These are phyloP conservation scores for Malthinus seriepunctatus DNA, from an alignment of 2,888 invertebrate genomes.

Conservation along the genomic window DNA sequence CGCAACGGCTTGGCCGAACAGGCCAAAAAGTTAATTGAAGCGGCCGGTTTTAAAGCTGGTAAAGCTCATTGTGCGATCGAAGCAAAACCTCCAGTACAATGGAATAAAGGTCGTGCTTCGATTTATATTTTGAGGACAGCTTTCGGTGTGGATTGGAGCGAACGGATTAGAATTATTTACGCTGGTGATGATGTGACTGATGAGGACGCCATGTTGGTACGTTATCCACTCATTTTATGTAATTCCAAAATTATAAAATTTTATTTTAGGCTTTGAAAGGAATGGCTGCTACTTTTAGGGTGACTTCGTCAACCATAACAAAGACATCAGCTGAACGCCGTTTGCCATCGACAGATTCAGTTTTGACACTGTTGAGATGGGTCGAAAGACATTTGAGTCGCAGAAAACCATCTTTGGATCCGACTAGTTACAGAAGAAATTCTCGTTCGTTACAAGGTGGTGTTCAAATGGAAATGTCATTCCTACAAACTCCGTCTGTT, in stretches of 20 bases:
- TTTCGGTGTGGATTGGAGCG: slow-evolving; percentile 90
- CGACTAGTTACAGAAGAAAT: slow-evolving; percentile 59
- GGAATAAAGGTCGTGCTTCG: slow-evolving; percentile 90
- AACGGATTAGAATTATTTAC: slow-evolving; percentile 86
- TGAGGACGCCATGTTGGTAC: slow-evolving; percentile 88
- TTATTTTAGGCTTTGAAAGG: slow-evolving; percentile 78
- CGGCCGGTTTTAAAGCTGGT: slow-evolving; percentile 77
- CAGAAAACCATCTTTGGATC: slow-evolving; percentile 67
- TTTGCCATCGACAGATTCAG: slow-evolving; percentile 86
- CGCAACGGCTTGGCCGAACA: slow-evolving; percentile 71
- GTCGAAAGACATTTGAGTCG: slow-evolving; percentile 82
- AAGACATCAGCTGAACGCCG: slow-evolving; percentile 87
- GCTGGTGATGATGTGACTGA: slow-evolving; percentile 89
- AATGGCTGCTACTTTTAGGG: slow-evolving; percentile 91
- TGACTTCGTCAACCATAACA: slow-evolving; percentile 81
- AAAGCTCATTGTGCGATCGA: slow-evolving; percentile 87
- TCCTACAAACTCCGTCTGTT: slow-evolving; percentile 53
- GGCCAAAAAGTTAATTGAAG: slow-evolving; percentile 73
- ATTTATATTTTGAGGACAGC: slow-evolving; percentile 89
- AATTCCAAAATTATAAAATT: background rate
- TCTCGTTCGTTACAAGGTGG: slow-evolving; percentile 69
- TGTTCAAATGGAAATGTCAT: slow-evolving; percentile 79
- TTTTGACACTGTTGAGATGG: slow-evolving; percentile 88
- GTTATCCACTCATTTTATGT: too few species aligned
- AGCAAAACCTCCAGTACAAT: slow-evolving; percentile 86